Base-by-base conservation (phyloP, 2,888 invertebrate species). In the Melinaea menophilus region DNA sequence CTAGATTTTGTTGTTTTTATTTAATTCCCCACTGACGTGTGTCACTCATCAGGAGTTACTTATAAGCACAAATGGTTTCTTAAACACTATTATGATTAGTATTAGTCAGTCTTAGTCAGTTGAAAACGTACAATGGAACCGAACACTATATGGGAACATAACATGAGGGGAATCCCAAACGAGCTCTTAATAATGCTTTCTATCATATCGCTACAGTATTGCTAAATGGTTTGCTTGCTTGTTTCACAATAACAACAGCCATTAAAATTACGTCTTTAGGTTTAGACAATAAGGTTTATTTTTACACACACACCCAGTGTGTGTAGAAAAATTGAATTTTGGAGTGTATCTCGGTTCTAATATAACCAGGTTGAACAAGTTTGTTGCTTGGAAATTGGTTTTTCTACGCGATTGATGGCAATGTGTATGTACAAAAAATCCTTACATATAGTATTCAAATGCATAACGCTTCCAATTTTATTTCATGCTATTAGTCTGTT, bases 151-250 rank as follows among this genome's bases (percentile, higher is more conserved):
- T 67, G 73, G 72, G 73, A 59, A 61, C 78, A 80, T 76, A 83
- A 86, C 87, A 86, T 82, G 79, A 82, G 79, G 74, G 79, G 85
- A 86, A 88, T 87, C 86, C 86, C 84, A 85, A 88, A 88, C 86
- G 84, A 85, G 79, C 84, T 84, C 86, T 88, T 89, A 88, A 88
- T 88, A 89, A 86, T 78, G 80, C 77, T 72, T 78, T 77, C 80
- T 84, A 82, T 85, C 81, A 85, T 86, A 87, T 84, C 82, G 77
- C 76, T 73, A 69, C 77, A 74, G 77, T 78, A 82, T 82, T 81
- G 69, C 66, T 74, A 79, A 81, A 77, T 79, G 79, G 73, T 77
- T 78, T 75, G 73, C 76, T 78, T 78, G 76, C 73, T 76, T 77
- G 75, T 77, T 75, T 76, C 79, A 76, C 79, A 81, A 79, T 78